Evolutionary conservation across 1,140 invertebrate species (phyloP).

Genomic region (Helicorthomorpha holstii): DNA sequence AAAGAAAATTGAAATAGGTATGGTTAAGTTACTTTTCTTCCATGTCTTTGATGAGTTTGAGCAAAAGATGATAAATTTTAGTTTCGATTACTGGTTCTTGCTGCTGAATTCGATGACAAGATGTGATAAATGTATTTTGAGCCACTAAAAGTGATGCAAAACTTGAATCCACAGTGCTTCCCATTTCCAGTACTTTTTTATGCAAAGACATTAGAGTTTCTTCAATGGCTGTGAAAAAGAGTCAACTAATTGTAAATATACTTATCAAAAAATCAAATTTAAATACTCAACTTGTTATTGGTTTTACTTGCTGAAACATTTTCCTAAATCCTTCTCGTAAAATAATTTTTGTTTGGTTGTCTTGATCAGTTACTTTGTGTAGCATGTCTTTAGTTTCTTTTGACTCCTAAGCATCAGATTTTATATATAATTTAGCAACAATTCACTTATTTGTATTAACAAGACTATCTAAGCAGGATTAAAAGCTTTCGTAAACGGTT

Average conservation of each 20-base stretch:
- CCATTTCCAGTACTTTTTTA: slow-evolving; percentile 17
- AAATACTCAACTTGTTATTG: neutral
- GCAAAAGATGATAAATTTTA: slow-evolving; percentile 34
- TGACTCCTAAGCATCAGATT: no score
- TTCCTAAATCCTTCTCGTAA: slow-evolving; percentile 9
- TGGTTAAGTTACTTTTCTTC: slow-evolving; percentile 28
- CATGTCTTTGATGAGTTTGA: slow-evolving; percentile 36
- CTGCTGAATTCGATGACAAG: slow-evolving; percentile 37
- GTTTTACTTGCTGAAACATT: slow-evolving; percentile 11
- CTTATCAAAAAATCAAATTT: no score
- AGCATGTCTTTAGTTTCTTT: slow-evolving; percentile 3
- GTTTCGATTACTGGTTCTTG: slow-evolving; percentile 35
- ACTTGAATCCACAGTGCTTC: slow-evolving; percentile 23
- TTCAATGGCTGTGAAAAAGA: no score
- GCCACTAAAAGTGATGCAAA: slow-evolving; percentile 33
- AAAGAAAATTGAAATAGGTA: slow-evolving; percentile 16
- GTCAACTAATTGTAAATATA: no score
- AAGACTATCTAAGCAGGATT: no score
- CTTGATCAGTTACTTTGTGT: slow-evolving; percentile 1
- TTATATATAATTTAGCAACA: no score
- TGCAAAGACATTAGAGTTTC: slow-evolving; percentile 2
- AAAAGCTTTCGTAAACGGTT: no score
- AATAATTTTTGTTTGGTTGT: slow-evolving; percentile 10
- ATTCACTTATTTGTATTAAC: no score
- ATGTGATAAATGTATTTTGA: slow-evolving; percentile 38